Evolutionary conservation across 1,140 invertebrate species (phyloP).

Genomic region (Brachionus rubens): DNA sequence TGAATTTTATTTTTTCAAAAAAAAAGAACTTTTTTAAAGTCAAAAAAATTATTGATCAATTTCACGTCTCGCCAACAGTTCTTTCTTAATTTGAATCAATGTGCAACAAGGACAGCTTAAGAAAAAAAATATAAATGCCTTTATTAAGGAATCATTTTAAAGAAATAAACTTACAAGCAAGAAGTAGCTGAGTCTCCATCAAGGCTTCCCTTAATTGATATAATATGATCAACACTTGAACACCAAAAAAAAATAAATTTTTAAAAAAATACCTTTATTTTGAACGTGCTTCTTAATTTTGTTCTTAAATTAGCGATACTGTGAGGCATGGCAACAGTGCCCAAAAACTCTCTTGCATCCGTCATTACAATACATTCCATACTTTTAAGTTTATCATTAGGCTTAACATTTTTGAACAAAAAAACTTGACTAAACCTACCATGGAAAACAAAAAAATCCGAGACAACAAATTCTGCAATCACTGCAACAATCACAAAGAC

Average conservation of each 20-base stretch:
- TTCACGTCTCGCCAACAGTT: conserved; percentile 17
- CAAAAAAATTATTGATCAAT: no score
- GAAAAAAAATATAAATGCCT: not conserved
- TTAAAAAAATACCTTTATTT: conserved; percentile 22
- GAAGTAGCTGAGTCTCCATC: conserved; percentile 1
- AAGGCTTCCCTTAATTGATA: conserved; percentile 13
- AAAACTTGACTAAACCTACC: conserved; percentile 8
- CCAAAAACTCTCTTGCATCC: conserved; percentile 8
- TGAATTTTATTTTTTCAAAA: no score
- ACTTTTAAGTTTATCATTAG: not conserved
- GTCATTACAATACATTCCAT: conserved; percentile 33
- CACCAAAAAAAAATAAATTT: no score
- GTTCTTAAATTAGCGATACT: conserved; percentile 19
- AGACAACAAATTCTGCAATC: conserved; percentile 30
- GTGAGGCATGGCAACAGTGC: not conserved
- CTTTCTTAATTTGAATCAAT: conserved; percentile 29
- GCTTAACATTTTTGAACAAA: not conserved
- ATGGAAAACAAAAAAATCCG: conserved; percentile 28
- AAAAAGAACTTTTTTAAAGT: no score
- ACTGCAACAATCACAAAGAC: conserved; percentile 25
- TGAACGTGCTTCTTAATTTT: conserved; percentile 14
- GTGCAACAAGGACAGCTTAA: conserved; percentile 28
- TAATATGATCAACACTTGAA: no score
- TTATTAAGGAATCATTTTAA: not conserved
- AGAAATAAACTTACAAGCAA: not conserved